Base-by-base conservation (phyloP, 1,140 invertebrate genomes). In the Mya arenaria region DNA sequence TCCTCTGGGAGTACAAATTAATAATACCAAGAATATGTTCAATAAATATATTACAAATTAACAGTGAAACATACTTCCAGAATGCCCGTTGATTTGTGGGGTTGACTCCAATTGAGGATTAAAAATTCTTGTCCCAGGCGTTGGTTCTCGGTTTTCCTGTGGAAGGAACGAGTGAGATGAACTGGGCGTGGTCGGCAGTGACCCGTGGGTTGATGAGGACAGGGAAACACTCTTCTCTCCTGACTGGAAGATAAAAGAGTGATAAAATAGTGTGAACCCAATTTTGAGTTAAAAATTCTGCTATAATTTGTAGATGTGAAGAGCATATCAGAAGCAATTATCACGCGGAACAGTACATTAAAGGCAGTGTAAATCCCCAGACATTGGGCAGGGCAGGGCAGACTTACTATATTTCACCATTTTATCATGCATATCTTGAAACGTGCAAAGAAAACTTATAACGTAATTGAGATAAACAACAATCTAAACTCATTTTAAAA, bases 151-250 rank as follows among this genome's bases (percentile, higher is more conserved):
- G n/a, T n/a, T n/a, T 52, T 52, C 48, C 41, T 82, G 73, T 15
- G 74, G 85, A 6, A 88, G 73, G 52, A 89, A 90, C 66, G 84
- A 86, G 25, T 85, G 77, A 58, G 90, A 90, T n/a, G 90, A 91
- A 44, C 87, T 86, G 32, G 90, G 88, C 39, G 90, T 90, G 48
- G 89, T 91, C 62, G 88, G 80, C 15, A 86, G 87, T 44, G 84
- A 86, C 34, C 83, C 85, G 41, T 87, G 84, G 39, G 84, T 84
- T 15, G 90, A 91, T 30, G 89, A 89, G 30, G 86, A 88, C 32
- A 89, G 68, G 30, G 86, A 86, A 25, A 86, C 73, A 55, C 85
- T 84, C 19, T 77, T 81, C 13, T 89, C 88, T 56, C 71, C 84
- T 56, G 71, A 85, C 41, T 85, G 86, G 58, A 75, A 80, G 28